Evolutionary conservation across 2,113 vertebrate genomes (phyloP).

Genomic region (Uropsilus gracilis): DNA sequence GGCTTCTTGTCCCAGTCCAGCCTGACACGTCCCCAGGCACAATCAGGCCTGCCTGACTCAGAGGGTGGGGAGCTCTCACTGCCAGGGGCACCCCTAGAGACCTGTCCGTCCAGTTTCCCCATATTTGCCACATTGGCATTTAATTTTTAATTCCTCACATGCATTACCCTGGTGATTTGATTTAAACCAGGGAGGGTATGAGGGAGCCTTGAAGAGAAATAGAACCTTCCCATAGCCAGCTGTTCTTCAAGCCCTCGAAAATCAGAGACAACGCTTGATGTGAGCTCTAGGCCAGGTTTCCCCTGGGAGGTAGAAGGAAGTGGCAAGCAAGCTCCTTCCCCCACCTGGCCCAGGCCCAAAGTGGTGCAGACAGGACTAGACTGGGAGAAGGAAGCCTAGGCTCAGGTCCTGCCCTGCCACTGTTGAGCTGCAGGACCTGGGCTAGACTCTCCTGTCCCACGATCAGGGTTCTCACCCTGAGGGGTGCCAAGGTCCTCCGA

Average conservation of each 20-base stretch:
- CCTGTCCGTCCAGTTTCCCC: conserved; percentile 76
- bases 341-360: accelerated
- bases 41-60: conserved; percentile 71
- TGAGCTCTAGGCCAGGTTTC: neutral
- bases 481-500: neutral
- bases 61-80: conserved; percentile 71
- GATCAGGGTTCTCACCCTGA: neutral
- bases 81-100: conserved; percentile 53
- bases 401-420: neutral
- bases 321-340: neutral
- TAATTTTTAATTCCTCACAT: conserved; percentile 52
- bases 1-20: neutral
- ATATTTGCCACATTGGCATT: conserved; percentile 61
- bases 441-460: neutral
- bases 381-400: neutral
- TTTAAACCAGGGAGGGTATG: neutral
- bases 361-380: neutral
- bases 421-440: neutral
- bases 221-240: neutral
- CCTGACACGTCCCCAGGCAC: conserved; percentile 11
- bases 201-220: neutral
- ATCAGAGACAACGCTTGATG: neutral
- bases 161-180: neutral
- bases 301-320: neutral
- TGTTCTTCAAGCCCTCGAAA: neutral